A percentile compares a stretch with the other conserved stretches of the same genome.
phyloP scores from a whole-genome alignment of 2,888 invertebrate genomes.

The Apoderus coryli region DNA sequence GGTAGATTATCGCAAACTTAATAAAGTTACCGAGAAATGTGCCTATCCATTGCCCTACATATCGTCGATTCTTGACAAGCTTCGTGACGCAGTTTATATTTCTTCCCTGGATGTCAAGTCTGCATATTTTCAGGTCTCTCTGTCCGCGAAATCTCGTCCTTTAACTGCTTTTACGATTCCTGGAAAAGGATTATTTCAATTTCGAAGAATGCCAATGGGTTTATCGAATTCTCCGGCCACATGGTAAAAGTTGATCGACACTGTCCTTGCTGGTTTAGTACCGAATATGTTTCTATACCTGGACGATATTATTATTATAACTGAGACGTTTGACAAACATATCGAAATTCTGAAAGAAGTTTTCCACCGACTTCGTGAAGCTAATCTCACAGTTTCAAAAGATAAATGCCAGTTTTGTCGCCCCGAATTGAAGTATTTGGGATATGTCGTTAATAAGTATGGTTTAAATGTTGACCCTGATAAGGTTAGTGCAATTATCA shows the following conservation, averaged over 20 bases:
- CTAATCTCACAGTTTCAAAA: constrained; percentile 18
- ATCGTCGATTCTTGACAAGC: constrained; percentile 20
- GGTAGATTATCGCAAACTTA: constrained; percentile 22
- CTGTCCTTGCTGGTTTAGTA: constrained; percentile 4
- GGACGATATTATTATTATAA: constrained; percentile 3
- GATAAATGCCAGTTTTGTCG: constrained; percentile 19
- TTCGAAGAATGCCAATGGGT: constrained; percentile 11
- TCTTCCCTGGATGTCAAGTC: constrained; percentile 20
- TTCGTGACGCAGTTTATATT: constrained; percentile 21
- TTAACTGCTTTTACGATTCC: constrained; percentile 24
- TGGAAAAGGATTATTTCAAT: no score
- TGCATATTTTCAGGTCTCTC: constrained; percentile 22
- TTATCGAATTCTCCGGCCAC: constrained; percentile 9
- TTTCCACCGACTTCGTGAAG: constrained; percentile 11
- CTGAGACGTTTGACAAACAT: constrained; percentile 12
- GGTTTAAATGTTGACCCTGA: no score
- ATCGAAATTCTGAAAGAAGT: constrained; percentile 12
- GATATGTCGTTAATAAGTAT: constrained; percentile 17
- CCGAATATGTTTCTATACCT: neutral
- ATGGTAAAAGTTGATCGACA: constrained; percentile 11
- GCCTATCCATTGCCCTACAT: constrained; percentile 24
- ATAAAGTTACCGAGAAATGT: constrained; percentile 21
- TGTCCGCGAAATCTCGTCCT: constrained; percentile 15
- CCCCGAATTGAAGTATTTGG: constrained; percentile 7
- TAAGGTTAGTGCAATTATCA: no score